These are phyloP conservation scores for Moxostoma hubbsi DNA, from an alignment of 2,797 vertebrate species.

Conservation along the genomic window DNA sequence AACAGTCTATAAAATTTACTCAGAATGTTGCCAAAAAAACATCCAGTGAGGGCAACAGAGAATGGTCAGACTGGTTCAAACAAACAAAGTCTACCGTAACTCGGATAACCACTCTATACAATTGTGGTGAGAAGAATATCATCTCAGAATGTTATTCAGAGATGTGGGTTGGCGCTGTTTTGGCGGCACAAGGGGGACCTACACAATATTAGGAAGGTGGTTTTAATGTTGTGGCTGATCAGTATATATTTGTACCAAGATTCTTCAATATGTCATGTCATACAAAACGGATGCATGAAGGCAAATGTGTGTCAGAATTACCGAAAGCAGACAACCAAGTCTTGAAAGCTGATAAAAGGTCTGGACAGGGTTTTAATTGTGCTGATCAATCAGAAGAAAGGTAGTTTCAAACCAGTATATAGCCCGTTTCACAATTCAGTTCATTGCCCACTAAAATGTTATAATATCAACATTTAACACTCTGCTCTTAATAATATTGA, in stretches of 20 bases:
- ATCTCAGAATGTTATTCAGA: too few relatives aligned
- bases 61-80: too few relatives aligned
- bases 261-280: constrained; percentile 14
- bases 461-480: constrained; percentile 1
- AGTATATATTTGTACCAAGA: constrained; percentile 19
- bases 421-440: background rate
- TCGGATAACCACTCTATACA: too few relatives aligned
- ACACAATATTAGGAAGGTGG: too few relatives aligned
- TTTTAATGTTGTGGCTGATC: too few relatives aligned
- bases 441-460: constrained; percentile 9
- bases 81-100: too few relatives aligned
- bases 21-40: too few relatives aligned
- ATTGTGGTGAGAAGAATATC: too few relatives aligned
- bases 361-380: background rate
- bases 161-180: too few relatives aligned
- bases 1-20: too few relatives aligned
- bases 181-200: too few relatives aligned
- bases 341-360: constrained; percentile 1
- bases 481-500: constrained; percentile 29
- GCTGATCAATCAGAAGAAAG: background rate
- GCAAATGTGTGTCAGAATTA: constrained; percentile 24
- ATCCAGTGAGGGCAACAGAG: too few relatives aligned
- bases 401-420: background rate
- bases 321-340: constrained; percentile 22
- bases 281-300: constrained; percentile 38